A percentile compares a stretch with the other conserved stretches of the same genome.
phyloP scores from a whole-genome alignment of 1,140 invertebrate genomes.

The Drosophila murphyi region DNA sequence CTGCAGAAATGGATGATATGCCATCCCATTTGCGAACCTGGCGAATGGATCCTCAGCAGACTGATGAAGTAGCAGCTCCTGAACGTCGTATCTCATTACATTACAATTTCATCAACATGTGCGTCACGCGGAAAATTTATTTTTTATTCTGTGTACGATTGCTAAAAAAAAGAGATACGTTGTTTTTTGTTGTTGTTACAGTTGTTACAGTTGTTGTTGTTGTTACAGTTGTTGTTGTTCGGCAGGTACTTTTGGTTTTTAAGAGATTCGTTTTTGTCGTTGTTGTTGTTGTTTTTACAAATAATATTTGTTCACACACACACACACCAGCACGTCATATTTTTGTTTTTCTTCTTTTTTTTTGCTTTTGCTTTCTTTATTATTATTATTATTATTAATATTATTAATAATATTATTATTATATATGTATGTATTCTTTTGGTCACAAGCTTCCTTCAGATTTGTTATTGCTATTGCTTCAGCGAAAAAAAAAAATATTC shows the following conservation, averaged over 20 bases:
- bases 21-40: conserved; percentile 87
- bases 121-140: conserved; percentile 65
- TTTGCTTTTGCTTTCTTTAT: conserved; percentile 1
- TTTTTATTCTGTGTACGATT: no score
- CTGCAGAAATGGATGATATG: conserved; percentile 89
- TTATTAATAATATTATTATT: neutral
- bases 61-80: conserved; percentile 87
- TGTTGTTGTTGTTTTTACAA: conserved; percentile 9
- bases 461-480: conserved; percentile 8
- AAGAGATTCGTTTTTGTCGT: conserved; percentile 3
- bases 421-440: conserved; percentile 4
- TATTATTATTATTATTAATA: neutral
- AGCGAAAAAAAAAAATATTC: conserved; percentile 24
- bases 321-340: conserved; percentile 25
- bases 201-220: conserved; percentile 30
- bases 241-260: conserved; percentile 55
- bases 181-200: neutral
- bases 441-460: conserved; percentile 9
- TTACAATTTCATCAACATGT: conserved; percentile 81
- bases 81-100: conserved; percentile 86
- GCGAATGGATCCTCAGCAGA: conserved; percentile 87
- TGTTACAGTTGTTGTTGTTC: conserved; percentile 32
- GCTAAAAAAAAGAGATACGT: conserved; percentile 16
- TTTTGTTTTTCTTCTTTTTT: conserved; percentile 18
- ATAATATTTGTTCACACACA: conserved; percentile 16